Base-by-base conservation (phyloP, 2,888 invertebrate species). In the Drosophila koepferae region DNA sequence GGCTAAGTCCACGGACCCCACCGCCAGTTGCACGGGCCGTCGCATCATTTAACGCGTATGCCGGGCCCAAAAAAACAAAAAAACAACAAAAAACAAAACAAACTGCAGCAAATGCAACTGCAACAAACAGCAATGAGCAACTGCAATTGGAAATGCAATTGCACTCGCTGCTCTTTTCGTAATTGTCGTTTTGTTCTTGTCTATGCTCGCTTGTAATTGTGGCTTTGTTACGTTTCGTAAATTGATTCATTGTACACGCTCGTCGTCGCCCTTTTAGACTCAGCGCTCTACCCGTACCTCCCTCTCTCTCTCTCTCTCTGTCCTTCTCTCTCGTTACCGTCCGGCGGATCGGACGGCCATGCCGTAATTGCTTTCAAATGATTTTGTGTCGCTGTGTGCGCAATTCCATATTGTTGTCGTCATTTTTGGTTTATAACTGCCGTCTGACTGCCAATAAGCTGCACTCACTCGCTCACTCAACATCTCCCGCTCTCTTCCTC, bases 211-310 rank as follows among this genome's bases (percentile, higher is more conserved):
- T 74, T 82, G 89, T 86, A 89, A 86, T 89, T 86, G 86, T 76
- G 81, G 82, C 88, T 89, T 86, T 85, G 85, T 86, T 89, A 82
- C 89, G 89, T 89, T 82, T 87, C 81, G 87, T 89, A 89, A 86
- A 86, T 86, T 86, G 89, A 86, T 89, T 86, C 86, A 86, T 86
- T 89, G 86, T 89, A 77, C 81, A 77, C 72, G 85, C 80, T 79
- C 74, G 74, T 65, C 74, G 68, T 63, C 65, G 63, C 70, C 62
- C 67, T 44, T 58, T 58, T 16, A 38, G 54, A 36, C 31, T 23
- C 34, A 16, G 0, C 34, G 34, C 16, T 31, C 8, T 28, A 28
- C 8, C 44, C n/a, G 10, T 16, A 2, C 40, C 20, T 2, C 20
- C 20, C 20, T 20, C 3, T 23, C 46, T 16, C 14, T 2, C 2